Percentiles rank a stretch among this genome's conserved stretches.
Conservation (phyloP, 2,797 vertebrate genomes). For the Falco naumanni region DNA sequence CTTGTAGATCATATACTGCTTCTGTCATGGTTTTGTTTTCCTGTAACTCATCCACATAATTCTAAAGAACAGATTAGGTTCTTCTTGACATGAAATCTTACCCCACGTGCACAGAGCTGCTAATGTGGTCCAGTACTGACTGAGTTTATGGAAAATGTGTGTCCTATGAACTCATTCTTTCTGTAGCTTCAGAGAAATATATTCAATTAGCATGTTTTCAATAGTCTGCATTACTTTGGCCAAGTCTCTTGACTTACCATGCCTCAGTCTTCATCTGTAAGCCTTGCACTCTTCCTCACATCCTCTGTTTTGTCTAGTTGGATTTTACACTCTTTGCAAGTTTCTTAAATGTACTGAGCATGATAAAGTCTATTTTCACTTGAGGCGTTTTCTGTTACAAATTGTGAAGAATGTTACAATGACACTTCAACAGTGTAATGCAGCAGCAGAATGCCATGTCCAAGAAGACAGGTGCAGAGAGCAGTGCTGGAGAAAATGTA, state of each 20-base stretch:
- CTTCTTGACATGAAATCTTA: not conserved
- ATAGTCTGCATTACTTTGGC: not conserved
- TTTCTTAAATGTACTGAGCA: not conserved
- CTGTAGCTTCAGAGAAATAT: not conserved
- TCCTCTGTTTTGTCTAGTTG: not conserved
- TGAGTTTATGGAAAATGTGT: not conserved
- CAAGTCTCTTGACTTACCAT: not conserved
- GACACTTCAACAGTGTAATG: not conserved
- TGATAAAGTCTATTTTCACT: not conserved
- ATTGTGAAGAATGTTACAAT: not conserved
- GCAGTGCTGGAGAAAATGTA: not conserved
- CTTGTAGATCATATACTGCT: not conserved
- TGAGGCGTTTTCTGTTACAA: not conserved
- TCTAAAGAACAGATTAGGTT: not conserved
- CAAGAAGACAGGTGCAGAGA: not conserved
- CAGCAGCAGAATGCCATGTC: not conserved
- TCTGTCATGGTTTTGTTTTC: not conserved
- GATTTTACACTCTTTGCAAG: not conserved
- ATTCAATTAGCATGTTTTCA: not conserved
- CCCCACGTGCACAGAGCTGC: not conserved
- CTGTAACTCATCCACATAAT: not conserved
- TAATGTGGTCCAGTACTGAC: not conserved
- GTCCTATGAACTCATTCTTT: not conserved
- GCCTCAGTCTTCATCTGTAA: not conserved
- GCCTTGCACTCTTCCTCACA: not conserved